Evolutionary conservation across 2,797 vertebrate species (phyloP), one percentile per base, ranked within the genome.

Genomic region (Knipowitschia caucasica): DNA sequence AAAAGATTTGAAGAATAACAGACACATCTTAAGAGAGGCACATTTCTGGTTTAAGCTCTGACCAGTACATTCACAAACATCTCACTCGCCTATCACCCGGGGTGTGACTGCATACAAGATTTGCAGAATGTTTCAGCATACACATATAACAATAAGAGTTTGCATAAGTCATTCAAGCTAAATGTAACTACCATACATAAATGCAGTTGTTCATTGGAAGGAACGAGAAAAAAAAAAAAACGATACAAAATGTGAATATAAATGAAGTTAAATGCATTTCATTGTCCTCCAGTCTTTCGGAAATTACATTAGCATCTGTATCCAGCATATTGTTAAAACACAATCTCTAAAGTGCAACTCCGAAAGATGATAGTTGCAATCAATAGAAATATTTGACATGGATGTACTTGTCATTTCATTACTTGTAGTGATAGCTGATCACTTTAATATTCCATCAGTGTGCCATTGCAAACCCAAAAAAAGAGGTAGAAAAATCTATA

Each of bases 401-500:
- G 11, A 11, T 50, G n/a, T 3, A 39, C 8, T 47, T 27, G 50
- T 50, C 6, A 58, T 42, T 36, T 40, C 30, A 7, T 14, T 7
- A 43, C 14, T 43, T 43, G 25, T n/a, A 14, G 3, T n/a, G n/a
- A n/a, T 7, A n/a, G 23, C 14, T 7, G 5, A 27, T 15, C 10
- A 29, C 7, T 5, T 14, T 21, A 49, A 11, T 20, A 54, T 50
- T 55, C 36, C 58, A 58, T 66, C 53, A 45, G 33, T 24, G n/a
- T 55, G 53, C 27, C 43, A 55, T 47, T 12, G 46, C 34, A 2
- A 51, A 39, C 73, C 39, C 64, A 43, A 53, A 59, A 82, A 71
- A 69, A 83, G 89, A 91, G 89, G 88, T 89, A 92, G 87, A 80
- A 71, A 72, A 69, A 83, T 74, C 63, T 77, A 71, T 77, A 63